A percentile compares a stretch with the other conserved stretches of the same genome.
Evolutionary conservation across 2,888 invertebrate genomes (phyloP).

Genomic region (Phaonia tiefii): DNA sequence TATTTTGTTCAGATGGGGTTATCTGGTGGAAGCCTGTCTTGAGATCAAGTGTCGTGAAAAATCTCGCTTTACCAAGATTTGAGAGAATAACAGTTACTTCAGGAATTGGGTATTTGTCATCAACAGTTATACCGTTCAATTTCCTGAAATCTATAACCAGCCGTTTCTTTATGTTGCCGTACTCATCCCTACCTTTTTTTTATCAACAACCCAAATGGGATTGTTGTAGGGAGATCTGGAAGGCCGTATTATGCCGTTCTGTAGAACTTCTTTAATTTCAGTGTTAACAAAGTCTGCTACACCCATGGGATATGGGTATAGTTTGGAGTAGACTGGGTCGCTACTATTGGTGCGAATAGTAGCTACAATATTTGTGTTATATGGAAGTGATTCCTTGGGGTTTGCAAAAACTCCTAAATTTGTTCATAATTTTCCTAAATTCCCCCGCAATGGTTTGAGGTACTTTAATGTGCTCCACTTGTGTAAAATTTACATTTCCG

Average conservation of each 20-base stretch:
- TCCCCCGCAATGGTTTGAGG: conserved; percentile 12
- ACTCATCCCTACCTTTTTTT: conserved; percentile 16
- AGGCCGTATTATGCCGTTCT: conserved; percentile 42
- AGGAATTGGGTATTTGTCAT: conserved; percentile 19
- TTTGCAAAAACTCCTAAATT: conserved; percentile 7
- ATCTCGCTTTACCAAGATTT: too few species aligned
- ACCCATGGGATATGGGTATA: conserved; percentile 54
- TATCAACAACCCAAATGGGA: conserved; percentile 23
- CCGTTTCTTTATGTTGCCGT: conserved; percentile 8
- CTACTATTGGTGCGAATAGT: conserved; percentile 37
- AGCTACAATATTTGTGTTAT: conserved; percentile 36
- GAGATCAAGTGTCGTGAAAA: background rate
- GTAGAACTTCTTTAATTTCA: conserved; percentile 40
- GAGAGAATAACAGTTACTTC: background rate
- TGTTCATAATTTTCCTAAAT: background rate
- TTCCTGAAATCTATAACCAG: conserved; percentile 25
- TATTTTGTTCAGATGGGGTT: conserved; percentile 2
- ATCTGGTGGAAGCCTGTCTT: background rate
- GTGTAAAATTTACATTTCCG: conserved; percentile 14
- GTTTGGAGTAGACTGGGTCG: conserved; percentile 43
- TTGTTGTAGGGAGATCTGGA: conserved; percentile 47
- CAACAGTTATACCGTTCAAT: conserved; percentile 8
- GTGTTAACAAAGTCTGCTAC: conserved; percentile 47
- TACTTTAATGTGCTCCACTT: conserved; percentile 25
- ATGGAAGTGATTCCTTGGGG: conserved; percentile 42